Percentiles rank a stretch among this genome's conserved stretches.
Evolutionary conservation across 2,113 vertebrate genomes (phyloP).

Genomic region (Enhydra lutris): DNA sequence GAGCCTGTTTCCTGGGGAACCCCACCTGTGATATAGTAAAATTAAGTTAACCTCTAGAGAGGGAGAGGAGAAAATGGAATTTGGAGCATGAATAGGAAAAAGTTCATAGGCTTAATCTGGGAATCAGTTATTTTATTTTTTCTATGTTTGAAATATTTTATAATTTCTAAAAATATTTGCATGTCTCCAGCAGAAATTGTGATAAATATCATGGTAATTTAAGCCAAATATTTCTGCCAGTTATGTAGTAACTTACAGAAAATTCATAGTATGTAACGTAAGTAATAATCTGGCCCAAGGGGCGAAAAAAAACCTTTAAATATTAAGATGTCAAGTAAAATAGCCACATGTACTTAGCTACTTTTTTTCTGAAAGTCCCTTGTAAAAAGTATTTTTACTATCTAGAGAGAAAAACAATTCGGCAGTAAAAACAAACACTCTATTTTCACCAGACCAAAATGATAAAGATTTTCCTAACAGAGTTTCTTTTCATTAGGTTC

Average conservation of each 20-base stretch:
- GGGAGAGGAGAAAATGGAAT: background rate
- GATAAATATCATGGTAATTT: background rate
- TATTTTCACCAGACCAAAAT: background rate
- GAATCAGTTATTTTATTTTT: background rate
- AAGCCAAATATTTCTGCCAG: background rate
- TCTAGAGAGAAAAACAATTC: background rate
- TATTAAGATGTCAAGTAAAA: constrained; percentile 9
- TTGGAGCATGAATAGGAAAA: background rate
- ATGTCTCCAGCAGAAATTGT: background rate
- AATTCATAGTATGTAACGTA: background rate
- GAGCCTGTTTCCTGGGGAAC: background rate
- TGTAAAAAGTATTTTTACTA: background rate
- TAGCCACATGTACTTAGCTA: background rate
- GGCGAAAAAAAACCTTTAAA: background rate
- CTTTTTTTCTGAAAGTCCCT: constrained; percentile 32
- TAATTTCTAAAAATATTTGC: background rate
- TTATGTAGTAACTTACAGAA: background rate
- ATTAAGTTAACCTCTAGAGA: background rate
- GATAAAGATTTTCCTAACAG: background rate
- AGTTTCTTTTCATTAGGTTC: background rate
- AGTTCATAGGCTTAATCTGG: background rate
- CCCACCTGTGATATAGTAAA: background rate
- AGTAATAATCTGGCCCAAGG: background rate
- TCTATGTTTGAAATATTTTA: constrained; percentile 26
- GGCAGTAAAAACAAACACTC: background rate